These are phyloP conservation scores for Yponomeuta malinellus DNA, from an alignment of 2,888 invertebrate species.

Conservation along the genomic window DNA sequence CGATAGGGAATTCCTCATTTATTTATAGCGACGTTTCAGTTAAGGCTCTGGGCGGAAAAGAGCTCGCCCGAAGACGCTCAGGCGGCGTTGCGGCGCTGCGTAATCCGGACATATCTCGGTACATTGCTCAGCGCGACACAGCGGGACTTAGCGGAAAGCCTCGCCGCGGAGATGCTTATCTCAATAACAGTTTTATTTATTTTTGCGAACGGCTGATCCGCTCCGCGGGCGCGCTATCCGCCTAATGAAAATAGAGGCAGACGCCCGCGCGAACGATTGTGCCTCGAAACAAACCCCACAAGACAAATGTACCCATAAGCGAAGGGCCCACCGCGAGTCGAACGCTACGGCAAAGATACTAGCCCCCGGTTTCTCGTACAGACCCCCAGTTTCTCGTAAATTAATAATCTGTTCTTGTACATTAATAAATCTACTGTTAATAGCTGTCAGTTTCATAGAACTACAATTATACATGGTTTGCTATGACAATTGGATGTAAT, in stretches of 20 bases:
- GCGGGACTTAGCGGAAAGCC: conserved; percentile 72
- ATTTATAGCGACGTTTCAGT: conserved; percentile 17
- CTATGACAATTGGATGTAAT: too few relatives aligned
- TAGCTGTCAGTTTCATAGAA: too few relatives aligned
- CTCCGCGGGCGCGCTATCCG: conserved; percentile 48
- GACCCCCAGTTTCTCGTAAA: too few relatives aligned
- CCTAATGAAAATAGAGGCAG: conserved; percentile 68
- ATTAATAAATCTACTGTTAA: too few relatives aligned
- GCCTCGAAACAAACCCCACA: conserved; percentile 22
- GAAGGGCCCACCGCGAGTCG: too few relatives aligned
- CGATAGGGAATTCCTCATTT: conserved; percentile 15
- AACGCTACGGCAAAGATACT: too few relatives aligned
- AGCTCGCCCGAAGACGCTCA: conserved; percentile 37
- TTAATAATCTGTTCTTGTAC: too few relatives aligned
- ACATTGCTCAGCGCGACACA: conserved; percentile 72
- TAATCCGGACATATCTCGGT: conserved; percentile 73
- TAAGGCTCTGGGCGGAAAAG: conserved; percentile 35
- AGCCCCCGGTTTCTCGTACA: too few relatives aligned
- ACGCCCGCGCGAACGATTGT: conserved; percentile 35
- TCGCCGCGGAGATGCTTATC: conserved; percentile 72
- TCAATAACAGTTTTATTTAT: conserved; percentile 77
- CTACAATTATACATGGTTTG: too few relatives aligned
- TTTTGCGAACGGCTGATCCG: conserved; percentile 70
- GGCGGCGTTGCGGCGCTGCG: conserved; percentile 42
- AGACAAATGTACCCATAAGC: conserved; percentile 12